Evolutionary conservation across 2,888 invertebrate species (phyloP), one percentile per base, ranked within the genome.

Genomic region (Hybos culiciformis): DNA sequence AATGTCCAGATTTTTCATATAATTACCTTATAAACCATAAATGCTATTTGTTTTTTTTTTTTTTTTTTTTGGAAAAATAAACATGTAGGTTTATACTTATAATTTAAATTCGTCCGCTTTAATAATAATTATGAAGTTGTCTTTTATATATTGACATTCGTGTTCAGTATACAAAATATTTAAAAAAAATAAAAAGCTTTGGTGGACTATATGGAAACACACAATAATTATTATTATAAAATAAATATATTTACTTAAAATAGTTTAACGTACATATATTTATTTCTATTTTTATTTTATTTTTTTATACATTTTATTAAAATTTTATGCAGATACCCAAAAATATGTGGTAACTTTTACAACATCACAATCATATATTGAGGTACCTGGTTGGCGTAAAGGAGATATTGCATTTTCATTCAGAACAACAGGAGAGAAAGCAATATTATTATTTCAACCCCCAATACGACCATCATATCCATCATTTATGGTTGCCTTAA

Each of bases 401-500:
- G 91, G 91, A 2, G 90, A 91, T 57, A 80, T 93, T 49, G 87
- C 88, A 0, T 88, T 93, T 66, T 90, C 90, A 53, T 93, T 93
- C 59, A 74, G 91, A 49, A 93, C 93, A 0, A 91, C 91, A 1
- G 87, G 90, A 26, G 83, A 83, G 53, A 84, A 83, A 57, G 92
- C 91, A 4, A 85, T 93, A 50, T 68, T 94, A 20, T 67, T 93
- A 6, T 91, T 91, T 58, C 93, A 93, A 60, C 88, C 91, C 5
- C 86, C 91, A 0, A 86, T 90, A 41, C 73, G 90, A 48, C 83
- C 82, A 2, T 83, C 86, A 56, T 86, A 90, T 66, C 90, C 90
- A 2, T 88, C 88, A 11, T 90, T 91, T 61, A 86, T 90, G 83
- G 88, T 91, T 4, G 85, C 88, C 39, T 69, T 92, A 43, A 86